phyloP scores from a whole-genome alignment of 2,888 invertebrate genomes.

The Brachylomia viminalis region DNA sequence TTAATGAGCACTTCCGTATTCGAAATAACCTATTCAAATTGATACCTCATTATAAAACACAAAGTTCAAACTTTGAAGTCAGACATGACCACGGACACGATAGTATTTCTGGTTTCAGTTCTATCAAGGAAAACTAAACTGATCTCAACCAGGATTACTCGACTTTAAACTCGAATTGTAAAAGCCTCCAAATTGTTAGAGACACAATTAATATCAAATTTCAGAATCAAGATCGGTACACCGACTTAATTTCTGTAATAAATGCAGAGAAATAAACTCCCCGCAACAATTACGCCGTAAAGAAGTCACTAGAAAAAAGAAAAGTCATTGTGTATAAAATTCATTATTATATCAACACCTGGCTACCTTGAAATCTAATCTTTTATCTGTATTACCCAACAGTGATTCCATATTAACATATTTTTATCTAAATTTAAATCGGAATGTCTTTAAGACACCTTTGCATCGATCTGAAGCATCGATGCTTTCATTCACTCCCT shows the following conservation, averaged over 20 bases:
- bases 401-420: slow-evolving; percentile 66
- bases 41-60: background rate
- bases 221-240: slow-evolving; percentile 51
- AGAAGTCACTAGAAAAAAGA: slow-evolving; percentile 60
- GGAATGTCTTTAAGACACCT: slow-evolving; percentile 69
- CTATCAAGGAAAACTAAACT: slow-evolving; percentile 1
- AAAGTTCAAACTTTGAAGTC: slow-evolving; percentile 4
- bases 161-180: slow-evolving; percentile 11
- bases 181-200: background rate
- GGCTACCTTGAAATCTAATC: slow-evolving; percentile 69
- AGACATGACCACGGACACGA: background rate
- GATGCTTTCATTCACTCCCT: slow-evolving; percentile 32
- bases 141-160: slow-evolving; percentile 32
- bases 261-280: slow-evolving; percentile 67
- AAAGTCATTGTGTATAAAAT: slow-evolving; percentile 67
- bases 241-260: slow-evolving; percentile 8
- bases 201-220: slow-evolving; percentile 56
- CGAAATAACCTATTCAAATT: background rate
- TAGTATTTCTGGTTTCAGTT: background rate
- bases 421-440: slow-evolving; percentile 72
- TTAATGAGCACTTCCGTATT: background rate
- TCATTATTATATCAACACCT: slow-evolving; percentile 72
- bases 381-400: slow-evolving; percentile 64
- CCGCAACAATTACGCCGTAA: slow-evolving; percentile 70
- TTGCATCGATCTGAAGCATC: slow-evolving; percentile 62